Evolutionary conservation across 2,888 invertebrate species (phyloP), one percentile per base, ranked within the genome.

Genomic region (Tillus elongatus): DNA sequence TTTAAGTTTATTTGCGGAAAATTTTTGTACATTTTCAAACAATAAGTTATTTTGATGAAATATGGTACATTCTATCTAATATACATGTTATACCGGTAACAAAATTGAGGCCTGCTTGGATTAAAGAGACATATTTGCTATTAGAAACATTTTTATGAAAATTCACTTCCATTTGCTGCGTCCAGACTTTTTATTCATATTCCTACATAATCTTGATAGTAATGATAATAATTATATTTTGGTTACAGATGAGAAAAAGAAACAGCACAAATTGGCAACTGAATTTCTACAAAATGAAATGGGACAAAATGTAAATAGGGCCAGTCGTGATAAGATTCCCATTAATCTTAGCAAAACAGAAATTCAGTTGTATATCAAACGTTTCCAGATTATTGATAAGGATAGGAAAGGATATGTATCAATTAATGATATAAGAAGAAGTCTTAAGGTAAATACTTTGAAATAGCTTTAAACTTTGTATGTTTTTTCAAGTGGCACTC

Each of bases 361-460:
- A 70, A 88, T 96, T 53, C 86, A 90, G 64, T 72, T 82, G 4
- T 96, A 93, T 66, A 89, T 92, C 55, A 91, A 91, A 59, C 77
- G 96, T 40, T 99, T 98, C 81, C 84, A 91, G 64, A 78, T 87
- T 53, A 86, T 98, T 48, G 98, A 98, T 70, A 82, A 82, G 54
- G 96, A 96, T 58, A 80, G 86, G 58, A 98, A 98, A 66, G 98
- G 98, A 51, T 97, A 87, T 67, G 93, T 99, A 41, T 96, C 97
- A 13, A 88, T 98, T 54, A 96, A 93, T 63, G 98, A 99, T 62
- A 88, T 99, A 49, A 74, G 96, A 49, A 77, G 89, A 59, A 90
- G 92, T 63, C 78, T 98, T 41, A 95, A 96, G 85, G 96, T 96
- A 70, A 58, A 55, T 51, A 14, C 31, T n/a, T 26, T 27, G 14